phyloP scores from a whole-genome alignment of 2,888 invertebrate genomes.

The Pantelozetes paolii region DNA sequence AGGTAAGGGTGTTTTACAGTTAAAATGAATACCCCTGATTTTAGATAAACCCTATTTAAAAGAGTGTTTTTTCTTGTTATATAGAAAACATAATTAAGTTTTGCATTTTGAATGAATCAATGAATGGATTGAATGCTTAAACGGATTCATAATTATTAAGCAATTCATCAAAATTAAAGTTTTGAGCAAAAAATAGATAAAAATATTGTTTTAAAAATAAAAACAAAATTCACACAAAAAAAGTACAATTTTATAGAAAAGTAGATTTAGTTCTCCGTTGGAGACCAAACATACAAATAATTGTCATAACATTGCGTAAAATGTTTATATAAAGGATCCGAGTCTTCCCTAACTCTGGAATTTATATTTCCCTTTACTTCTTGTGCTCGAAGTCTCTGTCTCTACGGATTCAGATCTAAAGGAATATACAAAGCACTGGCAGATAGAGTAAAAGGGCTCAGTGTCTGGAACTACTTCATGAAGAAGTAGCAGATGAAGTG shows the following conservation, averaged over 20 bases:
- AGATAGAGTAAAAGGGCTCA: too few species aligned
- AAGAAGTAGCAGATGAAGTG: too few species aligned
- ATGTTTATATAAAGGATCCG: neutral
- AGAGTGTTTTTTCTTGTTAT: too few species aligned
- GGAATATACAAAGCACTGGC: neutral
- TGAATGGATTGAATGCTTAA: neutral
- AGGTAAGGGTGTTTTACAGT: too few species aligned
- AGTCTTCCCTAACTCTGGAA: neutral
- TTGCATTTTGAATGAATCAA: neutral
- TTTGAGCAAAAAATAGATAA: neutral
- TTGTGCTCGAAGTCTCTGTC: neutral
- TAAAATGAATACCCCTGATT: too few species aligned
- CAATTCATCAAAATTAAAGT: slow-evolving; percentile 11
- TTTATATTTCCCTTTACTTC: neutral
- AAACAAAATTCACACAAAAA: neutral
- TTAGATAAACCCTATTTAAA: too few species aligned
- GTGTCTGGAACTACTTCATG: too few species aligned
- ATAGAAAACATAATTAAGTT: slow-evolving; percentile 5
- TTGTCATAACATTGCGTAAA: neutral
- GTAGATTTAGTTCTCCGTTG: neutral
- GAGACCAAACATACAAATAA: slow-evolving; percentile 20
- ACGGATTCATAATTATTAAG: slow-evolving; percentile 9
- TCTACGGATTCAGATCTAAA: neutral
- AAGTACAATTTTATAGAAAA: too few species aligned
- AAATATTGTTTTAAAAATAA: neutral